A percentile compares a stretch with the other conserved stretches of the same genome.
Evolutionary conservation across 1,140 invertebrate genomes (phyloP).

Genomic region (Lysiphlebus fabarum): DNA sequence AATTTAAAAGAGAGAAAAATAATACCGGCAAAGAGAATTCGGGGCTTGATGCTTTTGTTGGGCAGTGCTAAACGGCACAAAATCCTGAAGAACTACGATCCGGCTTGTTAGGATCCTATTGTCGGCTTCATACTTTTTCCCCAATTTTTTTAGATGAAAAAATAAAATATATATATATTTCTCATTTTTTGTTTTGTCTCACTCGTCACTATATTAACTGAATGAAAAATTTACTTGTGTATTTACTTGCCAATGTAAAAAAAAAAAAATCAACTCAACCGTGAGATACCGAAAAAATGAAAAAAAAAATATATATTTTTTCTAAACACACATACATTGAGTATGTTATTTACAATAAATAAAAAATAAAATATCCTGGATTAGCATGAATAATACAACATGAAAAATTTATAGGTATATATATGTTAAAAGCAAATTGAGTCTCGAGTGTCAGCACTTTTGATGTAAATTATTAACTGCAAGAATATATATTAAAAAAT

Average conservation of each 20-base stretch:
- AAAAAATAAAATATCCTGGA: conserved; percentile 7
- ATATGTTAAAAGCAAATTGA: too few species aligned
- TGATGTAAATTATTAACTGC: too few species aligned
- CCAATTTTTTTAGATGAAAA: conserved; percentile 6
- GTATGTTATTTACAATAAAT: conserved; percentile 4
- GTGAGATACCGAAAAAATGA: conserved; percentile 13
- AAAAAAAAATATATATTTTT: not conserved
- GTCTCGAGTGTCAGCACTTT: conserved; percentile 6
- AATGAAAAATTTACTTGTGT: too few species aligned
- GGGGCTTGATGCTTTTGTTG: conserved; percentile 35
- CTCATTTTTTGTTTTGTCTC: conserved; percentile 1
- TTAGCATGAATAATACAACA: not conserved
- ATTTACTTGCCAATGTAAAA: not conserved
- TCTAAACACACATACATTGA: conserved; percentile 10
- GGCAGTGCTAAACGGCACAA: conserved; percentile 47
- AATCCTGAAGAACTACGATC: conserved; percentile 34
- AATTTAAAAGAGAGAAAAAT: too few species aligned
- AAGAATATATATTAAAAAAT: too few species aligned
- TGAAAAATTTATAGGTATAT: too few species aligned
- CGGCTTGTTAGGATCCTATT: conserved; percentile 49
- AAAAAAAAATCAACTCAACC: conserved; percentile 16
- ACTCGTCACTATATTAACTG: not conserved
- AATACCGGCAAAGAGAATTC: conserved; percentile 19
- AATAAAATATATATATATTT: conserved; percentile 1
- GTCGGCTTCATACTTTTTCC: conserved; percentile 33